Evolutionary conservation across 2,113 vertebrate species (phyloP), one percentile per base, ranked within the genome.

Genomic region (Tenrec ecaudatus): DNA sequence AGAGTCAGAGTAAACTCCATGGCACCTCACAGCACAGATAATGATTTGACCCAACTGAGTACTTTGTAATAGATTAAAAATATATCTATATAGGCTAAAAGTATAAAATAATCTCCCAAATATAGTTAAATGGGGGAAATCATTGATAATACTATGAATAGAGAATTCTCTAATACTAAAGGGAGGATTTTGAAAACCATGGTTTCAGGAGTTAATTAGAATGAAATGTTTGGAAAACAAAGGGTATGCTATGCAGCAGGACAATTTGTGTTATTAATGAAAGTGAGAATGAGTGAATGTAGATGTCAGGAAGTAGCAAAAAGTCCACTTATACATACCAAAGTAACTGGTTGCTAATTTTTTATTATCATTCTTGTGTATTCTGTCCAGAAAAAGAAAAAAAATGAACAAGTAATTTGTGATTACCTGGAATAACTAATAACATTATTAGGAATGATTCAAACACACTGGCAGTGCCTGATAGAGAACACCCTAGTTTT

Each of bases 261-360:
- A 79, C 58, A 36, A 33, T 68, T 5, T 75, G 27, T 88, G 19
- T 6, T 73, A n/a, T 85, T 69, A 84, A 38, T 10, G 38, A 8
- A 58, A 0, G 6, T 86, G 22, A 77, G 47, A 84, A 82, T 69
- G 31, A 90, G 43, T 17, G 40, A 53, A 53, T 53, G 5, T 33
- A 19, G 15, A 36, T 75, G 62, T 40, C 43, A 87, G 43, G 53
- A 89, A 94, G 73, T 11, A 75, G 69, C 31, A 15, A 93, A 23
- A 22, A 38, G 20, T 40, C 19, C 7, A 79, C 8, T 11, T 36
- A 89, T 76, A 84, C 16, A 75, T 10, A 76, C 4, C 29, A 85
- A 91, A 88, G 16, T 38, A 81, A n/a, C 57, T 73, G 33, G 14
- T 20, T 84, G 77, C 53, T 80, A 71, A 85, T 91, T 89, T 94